Conservation (phyloP, 1,140 invertebrate genomes). For the Camponotus floridanus region DNA sequence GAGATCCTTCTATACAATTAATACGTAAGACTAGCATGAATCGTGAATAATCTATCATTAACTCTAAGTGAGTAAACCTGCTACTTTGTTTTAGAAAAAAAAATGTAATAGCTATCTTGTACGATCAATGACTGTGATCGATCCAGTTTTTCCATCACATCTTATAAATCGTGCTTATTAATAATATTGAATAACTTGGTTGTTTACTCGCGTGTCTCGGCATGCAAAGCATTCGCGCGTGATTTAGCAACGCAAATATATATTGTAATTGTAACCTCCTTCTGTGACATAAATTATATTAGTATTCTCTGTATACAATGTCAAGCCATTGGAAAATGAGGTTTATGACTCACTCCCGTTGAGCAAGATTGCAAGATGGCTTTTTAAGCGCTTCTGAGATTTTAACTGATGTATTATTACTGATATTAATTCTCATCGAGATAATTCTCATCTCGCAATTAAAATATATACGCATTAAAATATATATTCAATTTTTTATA, state of each 20-base stretch:
- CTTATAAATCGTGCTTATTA: not conserved
- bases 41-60: not conserved
- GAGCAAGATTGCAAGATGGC: constrained; percentile 17
- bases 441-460: not conserved
- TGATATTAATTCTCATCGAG: not conserved
- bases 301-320: not conserved
- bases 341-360: constrained; percentile 16
- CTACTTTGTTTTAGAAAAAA: not conserved
- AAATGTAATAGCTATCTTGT: not conserved
- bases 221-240: constrained; percentile 6
- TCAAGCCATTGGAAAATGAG: constrained; percentile 14
- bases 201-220: constrained; percentile 18
- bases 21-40: not conserved
- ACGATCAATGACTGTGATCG: constrained; percentile 2
- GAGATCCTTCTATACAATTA: not conserved
- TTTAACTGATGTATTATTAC: not conserved
- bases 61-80: not conserved
- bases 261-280: constrained; percentile 29
- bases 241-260: constrained; percentile 1
- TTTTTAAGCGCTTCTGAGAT: not conserved
- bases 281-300: constrained; percentile 34
- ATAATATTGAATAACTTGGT: not conserved
- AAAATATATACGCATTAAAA: not conserved
- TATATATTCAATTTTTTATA: not conserved
- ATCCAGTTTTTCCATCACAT: not conserved